Base-by-base conservation (phyloP, 2,113 vertebrate species). In the Coturnix japonica region DNA sequence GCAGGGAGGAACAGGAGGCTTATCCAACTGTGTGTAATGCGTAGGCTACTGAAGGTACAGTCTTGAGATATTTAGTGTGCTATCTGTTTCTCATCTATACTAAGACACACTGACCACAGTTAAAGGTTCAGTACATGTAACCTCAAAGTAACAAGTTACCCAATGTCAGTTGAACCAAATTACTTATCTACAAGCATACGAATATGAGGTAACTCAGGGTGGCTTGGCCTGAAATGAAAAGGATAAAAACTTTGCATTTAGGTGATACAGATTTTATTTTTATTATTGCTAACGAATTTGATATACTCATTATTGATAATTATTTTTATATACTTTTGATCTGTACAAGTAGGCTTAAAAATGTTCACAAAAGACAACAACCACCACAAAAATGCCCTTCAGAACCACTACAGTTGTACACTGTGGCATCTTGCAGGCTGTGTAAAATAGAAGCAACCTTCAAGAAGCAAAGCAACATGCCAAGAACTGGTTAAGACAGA, bases 71-170 rank as follows among this genome's bases (percentile, higher is more conserved):
- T 7, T 53, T 86, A 86, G 35, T 46, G 91, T 57, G 76, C 95
- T 93, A 66, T 30, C 83, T 94, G 83, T 74, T 78, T 78, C 87
- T 67, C 75, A 85, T 59, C 90, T 92, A 90, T 63, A 67, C 85
- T 94, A 91, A 26, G 78, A 87, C 39, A 88, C 3, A 47, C 30
- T 46, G 49, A 44, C 70, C 47, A 89, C n/a, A 61, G 46, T 79
- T 75, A 79, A 18, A 53, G 11, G 20, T 35, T 93, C 49, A 70
- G 67, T 85, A n/a, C 3, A 67, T 0, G 3, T 47, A 72, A 79
- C 35, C 63, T 89, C 75, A 20, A 69, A 94, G 61, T n/a, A 64
- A 60, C 14, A 72, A 79, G 37, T 61, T 77, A 49, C 41, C 73
- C 18, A 87, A 41, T 20, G 43, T 60, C 64, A 66, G 25, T 3